Conservation (phyloP, 2,113 vertebrate genomes). For the Tyto alba region DNA sequence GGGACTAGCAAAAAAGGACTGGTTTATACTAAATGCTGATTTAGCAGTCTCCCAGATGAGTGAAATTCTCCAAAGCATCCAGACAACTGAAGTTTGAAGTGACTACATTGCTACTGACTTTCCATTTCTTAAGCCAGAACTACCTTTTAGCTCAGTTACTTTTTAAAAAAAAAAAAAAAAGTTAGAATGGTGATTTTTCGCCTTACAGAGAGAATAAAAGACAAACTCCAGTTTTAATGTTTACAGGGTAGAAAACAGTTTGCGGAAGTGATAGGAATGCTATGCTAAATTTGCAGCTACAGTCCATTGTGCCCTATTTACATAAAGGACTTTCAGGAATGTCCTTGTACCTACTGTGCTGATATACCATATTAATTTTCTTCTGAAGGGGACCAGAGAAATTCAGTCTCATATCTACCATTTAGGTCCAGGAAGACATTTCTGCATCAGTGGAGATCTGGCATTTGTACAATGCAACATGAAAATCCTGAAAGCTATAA, state of each 20-base stretch:
- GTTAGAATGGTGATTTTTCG: background rate
- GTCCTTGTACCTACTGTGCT: background rate
- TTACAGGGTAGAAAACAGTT: background rate
- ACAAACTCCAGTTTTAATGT: background rate
- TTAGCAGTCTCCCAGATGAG: background rate
- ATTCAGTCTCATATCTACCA: background rate
- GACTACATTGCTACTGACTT: background rate
- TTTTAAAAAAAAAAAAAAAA: background rate
- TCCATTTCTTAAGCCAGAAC: background rate
- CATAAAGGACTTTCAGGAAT: background rate
- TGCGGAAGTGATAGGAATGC: background rate
- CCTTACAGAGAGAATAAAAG: background rate
- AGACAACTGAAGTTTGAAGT: background rate
- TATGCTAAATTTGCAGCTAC: background rate
- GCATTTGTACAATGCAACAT: background rate
- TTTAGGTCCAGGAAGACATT: background rate
- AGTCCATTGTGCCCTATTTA: background rate
- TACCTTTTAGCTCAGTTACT: background rate
- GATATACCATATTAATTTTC: background rate
- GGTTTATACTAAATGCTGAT: background rate
- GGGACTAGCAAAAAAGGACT: background rate
- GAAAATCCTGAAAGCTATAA: conserved; percentile 13
- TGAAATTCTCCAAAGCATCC: background rate
- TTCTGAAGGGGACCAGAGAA: background rate
- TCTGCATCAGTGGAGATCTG: background rate